Evolutionary conservation across 2,797 vertebrate genomes (phyloP).

Genomic region (Dryobates pubescens): DNA sequence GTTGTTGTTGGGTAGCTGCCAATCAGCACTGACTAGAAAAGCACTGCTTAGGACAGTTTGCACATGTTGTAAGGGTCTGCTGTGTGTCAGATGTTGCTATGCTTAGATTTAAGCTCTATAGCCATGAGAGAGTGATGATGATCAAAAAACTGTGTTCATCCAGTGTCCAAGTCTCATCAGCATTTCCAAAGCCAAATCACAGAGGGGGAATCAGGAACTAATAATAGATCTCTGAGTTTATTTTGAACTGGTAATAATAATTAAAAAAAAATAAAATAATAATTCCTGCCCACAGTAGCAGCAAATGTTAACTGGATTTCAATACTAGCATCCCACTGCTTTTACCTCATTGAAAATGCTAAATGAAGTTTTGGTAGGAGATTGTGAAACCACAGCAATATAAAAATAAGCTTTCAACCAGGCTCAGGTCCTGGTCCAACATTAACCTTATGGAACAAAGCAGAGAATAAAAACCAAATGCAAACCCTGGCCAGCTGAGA

Average conservation of each 20-base stretch:
- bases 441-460: background rate
- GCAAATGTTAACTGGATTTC: background rate
- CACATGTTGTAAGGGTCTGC: background rate
- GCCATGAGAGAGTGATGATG: background rate
- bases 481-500: background rate
- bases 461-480: background rate
- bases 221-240: background rate
- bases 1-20: background rate
- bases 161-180: background rate
- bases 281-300: background rate
- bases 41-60: background rate
- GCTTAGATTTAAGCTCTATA: background rate
- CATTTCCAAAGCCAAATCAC: background rate
- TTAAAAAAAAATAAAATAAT: background rate
- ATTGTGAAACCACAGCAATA: background rate
- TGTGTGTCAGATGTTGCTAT: background rate
- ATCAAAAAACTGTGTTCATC: background rate
- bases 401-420: background rate
- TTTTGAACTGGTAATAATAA: background rate
- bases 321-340: background rate
- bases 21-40: background rate
- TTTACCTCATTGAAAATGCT: background rate
- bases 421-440: background rate
- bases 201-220: background rate
- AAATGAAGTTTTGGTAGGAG: background rate